These are phyloP conservation scores for Melolontha melolontha DNA, from an alignment of 2,888 invertebrate genomes.

Conservation along the genomic window DNA sequence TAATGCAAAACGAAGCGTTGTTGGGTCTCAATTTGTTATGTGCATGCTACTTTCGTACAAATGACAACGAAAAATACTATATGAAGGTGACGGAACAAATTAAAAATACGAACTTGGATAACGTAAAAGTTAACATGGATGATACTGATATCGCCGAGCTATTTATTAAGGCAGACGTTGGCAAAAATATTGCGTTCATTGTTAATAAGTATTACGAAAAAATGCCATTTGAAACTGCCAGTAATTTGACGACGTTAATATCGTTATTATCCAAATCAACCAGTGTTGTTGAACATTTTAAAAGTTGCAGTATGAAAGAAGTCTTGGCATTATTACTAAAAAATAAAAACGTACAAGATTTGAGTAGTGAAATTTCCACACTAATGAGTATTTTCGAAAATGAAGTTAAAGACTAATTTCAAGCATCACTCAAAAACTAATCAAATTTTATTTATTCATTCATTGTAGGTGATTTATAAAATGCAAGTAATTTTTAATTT, in stretches of 20 bases:
- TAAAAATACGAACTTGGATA: slow-evolving; percentile 29
- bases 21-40: slow-evolving; percentile 77
- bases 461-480: slow-evolving; percentile 4
- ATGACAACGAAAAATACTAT: slow-evolving; percentile 21
- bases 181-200: slow-evolving; percentile 59
- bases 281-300: slow-evolving; percentile 55
- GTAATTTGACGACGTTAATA: slow-evolving; percentile 59
- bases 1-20: slow-evolving; percentile 90
- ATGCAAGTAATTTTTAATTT: too few relatives aligned
- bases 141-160: slow-evolving; percentile 43
- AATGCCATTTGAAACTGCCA: slow-evolving; percentile 58
- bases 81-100: slow-evolving; percentile 17
- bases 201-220: slow-evolving; percentile 60
- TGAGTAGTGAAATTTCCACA: slow-evolving; percentile 42
- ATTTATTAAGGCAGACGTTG: slow-evolving; percentile 57
- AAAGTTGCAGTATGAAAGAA: slow-evolving; percentile 51
- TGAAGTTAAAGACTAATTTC: slow-evolving; percentile 18
- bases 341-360: slow-evolving; percentile 40
- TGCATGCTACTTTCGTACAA: slow-evolving; percentile 23
- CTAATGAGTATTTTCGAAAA: slow-evolving; percentile 23
- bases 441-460: slow-evolving; percentile 18
- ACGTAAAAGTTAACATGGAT: background rate
- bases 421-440: background rate
- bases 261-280: slow-evolving; percentile 55
- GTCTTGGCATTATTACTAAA: slow-evolving; percentile 48